A percentile compares a stretch with the other conserved stretches of the same genome.
Conservation (phyloP, 2,888 invertebrate genomes). For the Rotaria socialis region DNA sequence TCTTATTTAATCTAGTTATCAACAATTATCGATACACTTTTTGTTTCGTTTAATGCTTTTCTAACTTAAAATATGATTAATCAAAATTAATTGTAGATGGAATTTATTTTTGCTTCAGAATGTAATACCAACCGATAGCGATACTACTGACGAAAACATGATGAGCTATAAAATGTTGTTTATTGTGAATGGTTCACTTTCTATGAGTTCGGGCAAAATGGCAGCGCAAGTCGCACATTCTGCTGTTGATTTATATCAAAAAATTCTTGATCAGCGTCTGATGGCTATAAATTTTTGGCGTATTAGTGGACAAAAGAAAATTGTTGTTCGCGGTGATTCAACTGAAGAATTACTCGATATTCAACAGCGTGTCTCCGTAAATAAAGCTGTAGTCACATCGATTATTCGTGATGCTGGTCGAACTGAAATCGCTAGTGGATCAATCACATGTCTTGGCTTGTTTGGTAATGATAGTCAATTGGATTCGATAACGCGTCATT, state of each 20-base stretch:
- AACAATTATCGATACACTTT: too few relatives aligned
- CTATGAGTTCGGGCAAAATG: constrained; percentile 42
- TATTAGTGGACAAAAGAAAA: constrained; percentile 75
- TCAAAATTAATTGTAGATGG: background rate
- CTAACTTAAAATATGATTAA: background rate
- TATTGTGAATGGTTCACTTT: constrained; percentile 41
- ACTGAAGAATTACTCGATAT: constrained; percentile 71
- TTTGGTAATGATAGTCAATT: constrained; percentile 55
- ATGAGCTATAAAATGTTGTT: constrained; percentile 44
- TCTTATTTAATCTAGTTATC: too few relatives aligned
- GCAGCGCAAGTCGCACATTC: constrained; percentile 42
- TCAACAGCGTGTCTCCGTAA: constrained; percentile 67
- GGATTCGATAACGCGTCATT: constrained; percentile 21
- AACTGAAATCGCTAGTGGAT: constrained; percentile 82
- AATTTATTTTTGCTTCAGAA: background rate
- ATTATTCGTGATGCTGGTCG: constrained; percentile 83
- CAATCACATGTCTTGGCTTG: constrained; percentile 80
- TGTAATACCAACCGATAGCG: background rate
- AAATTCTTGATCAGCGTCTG: constrained; percentile 26
- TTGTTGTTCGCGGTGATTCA: constrained; percentile 75
- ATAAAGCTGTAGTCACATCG: constrained; percentile 68
- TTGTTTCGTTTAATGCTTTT: too few relatives aligned
- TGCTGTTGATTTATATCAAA: constrained; percentile 40
- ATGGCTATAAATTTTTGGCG: constrained; percentile 64
- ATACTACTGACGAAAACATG: background rate